Conservation (phyloP, 2,888 invertebrate genomes). For the Apodemia duryi region DNA sequence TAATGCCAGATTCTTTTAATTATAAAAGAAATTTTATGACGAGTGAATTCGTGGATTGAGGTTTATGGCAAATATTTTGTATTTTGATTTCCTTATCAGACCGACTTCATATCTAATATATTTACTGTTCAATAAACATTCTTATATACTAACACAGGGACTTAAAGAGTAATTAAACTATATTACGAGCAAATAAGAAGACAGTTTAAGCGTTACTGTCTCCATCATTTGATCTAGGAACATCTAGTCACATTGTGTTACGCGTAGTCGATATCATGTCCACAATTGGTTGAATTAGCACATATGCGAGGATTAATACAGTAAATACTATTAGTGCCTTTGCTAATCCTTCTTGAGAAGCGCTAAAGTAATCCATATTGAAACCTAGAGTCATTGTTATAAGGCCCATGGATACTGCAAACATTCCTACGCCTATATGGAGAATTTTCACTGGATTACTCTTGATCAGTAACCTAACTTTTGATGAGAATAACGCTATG, state of each 20-base stretch:
- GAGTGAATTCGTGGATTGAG: too few relatives aligned
- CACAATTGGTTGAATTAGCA: slow-evolving; percentile 57
- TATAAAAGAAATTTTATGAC: too few relatives aligned
- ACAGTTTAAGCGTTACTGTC: slow-evolving; percentile 49
- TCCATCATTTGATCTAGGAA: slow-evolving; percentile 46
- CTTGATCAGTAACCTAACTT: slow-evolving; percentile 65
- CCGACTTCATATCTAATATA: too few relatives aligned
- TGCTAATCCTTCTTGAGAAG: slow-evolving; percentile 46
- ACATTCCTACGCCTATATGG: slow-evolving; percentile 74
- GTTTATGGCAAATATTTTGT: too few relatives aligned
- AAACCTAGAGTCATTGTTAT: slow-evolving; percentile 62
- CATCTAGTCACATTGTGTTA: slow-evolving; percentile 55
- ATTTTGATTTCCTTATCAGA: too few relatives aligned
- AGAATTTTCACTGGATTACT: slow-evolving; percentile 70
- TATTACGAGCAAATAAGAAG: background rate
- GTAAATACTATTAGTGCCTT: slow-evolving; percentile 59
- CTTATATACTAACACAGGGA: background rate
- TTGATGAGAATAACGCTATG: slow-evolving; percentile 70
- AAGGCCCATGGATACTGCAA: slow-evolving; percentile 74
- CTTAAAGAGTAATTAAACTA: background rate
- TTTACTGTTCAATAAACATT: background rate
- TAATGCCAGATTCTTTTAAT: too few relatives aligned
- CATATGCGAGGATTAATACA: slow-evolving; percentile 49
- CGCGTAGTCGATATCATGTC: slow-evolving; percentile 55
- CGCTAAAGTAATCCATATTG: slow-evolving; percentile 57